Evolutionary conservation across 2,797 vertebrate species (phyloP).

Genomic region (Enteromius unitaeniatus): DNA sequence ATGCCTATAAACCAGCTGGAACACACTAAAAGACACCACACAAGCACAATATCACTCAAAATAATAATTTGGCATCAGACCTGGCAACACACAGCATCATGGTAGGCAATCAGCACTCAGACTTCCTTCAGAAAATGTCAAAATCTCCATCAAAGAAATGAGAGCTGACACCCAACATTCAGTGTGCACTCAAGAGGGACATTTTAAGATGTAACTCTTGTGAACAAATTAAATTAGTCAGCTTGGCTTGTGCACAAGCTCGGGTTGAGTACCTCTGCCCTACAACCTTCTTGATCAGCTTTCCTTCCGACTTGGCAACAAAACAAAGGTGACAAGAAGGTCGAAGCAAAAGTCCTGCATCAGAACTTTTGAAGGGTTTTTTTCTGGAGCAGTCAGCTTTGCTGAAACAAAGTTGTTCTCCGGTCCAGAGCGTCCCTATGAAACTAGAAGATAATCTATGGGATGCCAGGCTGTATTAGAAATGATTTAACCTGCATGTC

Average conservation of each 20-base stretch:
- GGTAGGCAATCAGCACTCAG: background rate
- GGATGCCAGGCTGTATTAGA: constrained; percentile 50
- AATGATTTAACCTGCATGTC: constrained; percentile 53
- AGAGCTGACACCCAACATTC: background rate
- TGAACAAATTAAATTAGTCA: constrained; percentile 35
- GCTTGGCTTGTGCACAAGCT: constrained; percentile 14
- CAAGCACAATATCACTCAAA: background rate
- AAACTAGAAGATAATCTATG: constrained; percentile 25
- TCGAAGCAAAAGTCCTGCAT: constrained; percentile 23
- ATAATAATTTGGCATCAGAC: background rate
- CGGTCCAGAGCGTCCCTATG: constrained; percentile 17
- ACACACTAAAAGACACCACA: background rate
- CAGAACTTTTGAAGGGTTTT: constrained; percentile 17
- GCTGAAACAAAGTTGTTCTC: constrained; percentile 54
- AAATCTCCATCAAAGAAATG: background rate
- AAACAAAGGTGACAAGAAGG: constrained; percentile 36
- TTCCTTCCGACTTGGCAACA: constrained; percentile 37
- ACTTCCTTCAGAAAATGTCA: background rate
- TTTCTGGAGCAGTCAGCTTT: constrained; percentile 38
- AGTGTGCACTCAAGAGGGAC: background rate
- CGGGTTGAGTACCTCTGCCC: constrained; percentile 30
- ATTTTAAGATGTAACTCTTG: constrained; percentile 8
- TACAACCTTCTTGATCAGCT: constrained; percentile 38
- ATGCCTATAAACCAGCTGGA: background rate
- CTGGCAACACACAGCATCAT: background rate